Evolutionary conservation across 2,888 invertebrate genomes (phyloP).

Genomic region (Ptychoptera contaminata): DNA sequence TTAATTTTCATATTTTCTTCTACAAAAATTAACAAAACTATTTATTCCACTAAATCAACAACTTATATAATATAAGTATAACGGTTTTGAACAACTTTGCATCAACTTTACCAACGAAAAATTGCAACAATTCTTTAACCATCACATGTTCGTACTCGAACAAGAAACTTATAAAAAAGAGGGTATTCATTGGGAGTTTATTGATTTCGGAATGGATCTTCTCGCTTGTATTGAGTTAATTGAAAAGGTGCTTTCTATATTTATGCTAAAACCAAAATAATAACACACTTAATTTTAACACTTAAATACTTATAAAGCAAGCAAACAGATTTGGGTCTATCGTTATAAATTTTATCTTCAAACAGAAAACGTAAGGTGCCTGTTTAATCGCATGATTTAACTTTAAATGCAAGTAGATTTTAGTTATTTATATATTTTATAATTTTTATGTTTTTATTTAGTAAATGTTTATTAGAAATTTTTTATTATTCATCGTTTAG

Average conservation of each 20-base stretch:
- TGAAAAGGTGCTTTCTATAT: constrained; percentile 64
- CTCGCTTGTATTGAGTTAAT: constrained; percentile 96
- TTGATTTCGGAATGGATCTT: constrained; percentile 99
- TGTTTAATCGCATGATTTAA: too few relatives aligned
- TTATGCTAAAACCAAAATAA: too few relatives aligned
- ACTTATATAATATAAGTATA: constrained; percentile 53
- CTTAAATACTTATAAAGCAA: too few relatives aligned
- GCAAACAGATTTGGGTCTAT: too few relatives aligned
- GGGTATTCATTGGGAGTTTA: constrained; percentile 96
- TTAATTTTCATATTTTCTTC: background rate
- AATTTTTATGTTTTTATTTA: too few relatives aligned
- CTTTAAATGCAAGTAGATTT: too few relatives aligned
- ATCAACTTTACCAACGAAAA: constrained; percentile 99
- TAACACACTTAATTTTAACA: too few relatives aligned
- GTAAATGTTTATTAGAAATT: too few relatives aligned
- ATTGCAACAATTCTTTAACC: constrained; percentile 99
- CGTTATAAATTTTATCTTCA: too few relatives aligned
- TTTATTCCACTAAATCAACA: constrained; percentile 14
- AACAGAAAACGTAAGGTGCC: too few relatives aligned
- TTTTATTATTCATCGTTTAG: too few relatives aligned
- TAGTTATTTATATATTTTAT: too few relatives aligned
- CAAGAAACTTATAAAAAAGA: constrained; percentile 98
- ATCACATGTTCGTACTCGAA: constrained; percentile 99
- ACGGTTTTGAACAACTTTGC: constrained; percentile 98
- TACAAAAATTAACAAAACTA: background rate